Evolutionary conservation across 1,140 invertebrate genomes (phyloP), one percentile per base, ranked within the genome.

Genomic region (Drosophila nannoptera): DNA sequence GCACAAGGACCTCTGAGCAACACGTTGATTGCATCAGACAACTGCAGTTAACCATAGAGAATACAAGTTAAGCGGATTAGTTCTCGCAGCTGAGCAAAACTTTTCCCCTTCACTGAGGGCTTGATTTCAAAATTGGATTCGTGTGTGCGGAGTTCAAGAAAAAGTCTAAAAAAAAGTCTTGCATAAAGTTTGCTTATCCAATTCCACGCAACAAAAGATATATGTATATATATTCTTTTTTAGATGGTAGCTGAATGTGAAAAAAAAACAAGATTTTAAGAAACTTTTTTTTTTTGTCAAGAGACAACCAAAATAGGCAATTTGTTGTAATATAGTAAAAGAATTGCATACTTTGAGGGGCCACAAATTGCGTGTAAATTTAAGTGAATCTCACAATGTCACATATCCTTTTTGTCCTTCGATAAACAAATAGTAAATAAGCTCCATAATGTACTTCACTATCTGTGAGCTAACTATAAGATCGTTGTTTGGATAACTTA

Each of bases 41-140:
- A 12, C n/a, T 7, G 31, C 29, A 12, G 7, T 49, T n/a, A 49
- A 49, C n/a, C 2, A 36, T 52, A 52, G 8, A 52, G 31, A 33
- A 35, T 52, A 52, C 8, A 35, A 8, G 12, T 16, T 52, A 52
- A 52, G 49, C n/a, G 49, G 49, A 52, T 52, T 52, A 52, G 4
- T 35, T 52, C 32, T 16, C 4, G 49, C n/a, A n/a, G 48, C 31
- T 16, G 4, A 35, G 48, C 32, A 16, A 8, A 52, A 14, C 7
- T 14, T 16, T 14, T 5, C 5, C 5, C 7, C 40, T 43, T 43
- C n/a, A 7, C n/a, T 14, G 40, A 43, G 12, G 14, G 7, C 12
- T 43, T 14, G 12, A 43, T 22, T 22, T 22, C 22, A 7, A 7
- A 14, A 43, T 7, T 7, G 12, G 12, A 7, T 1, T 4, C 12